Percentiles rank a stretch among this genome's conserved stretches.
These are phyloP conservation scores for Serripes groenlandicus DNA, from an alignment of 2,888 invertebrate genomes.

Conservation along the genomic window DNA sequence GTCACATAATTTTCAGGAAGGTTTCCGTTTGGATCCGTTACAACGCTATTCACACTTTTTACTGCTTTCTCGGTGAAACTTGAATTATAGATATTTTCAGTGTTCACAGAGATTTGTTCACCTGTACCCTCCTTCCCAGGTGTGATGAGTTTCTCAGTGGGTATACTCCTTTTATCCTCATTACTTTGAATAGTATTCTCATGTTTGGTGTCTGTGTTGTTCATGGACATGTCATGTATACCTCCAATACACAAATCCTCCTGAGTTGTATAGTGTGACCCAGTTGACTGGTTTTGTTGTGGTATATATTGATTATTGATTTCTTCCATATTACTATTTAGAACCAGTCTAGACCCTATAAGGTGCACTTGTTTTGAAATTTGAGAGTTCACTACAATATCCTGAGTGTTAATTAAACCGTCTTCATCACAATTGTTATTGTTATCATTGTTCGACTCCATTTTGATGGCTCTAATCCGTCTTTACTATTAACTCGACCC, in stretches of 20 bases:
- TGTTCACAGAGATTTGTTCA: not conserved
- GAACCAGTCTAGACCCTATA: not conserved
- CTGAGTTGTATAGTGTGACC: not conserved
- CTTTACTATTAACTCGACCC: not conserved
- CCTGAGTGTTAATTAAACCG: constrained; percentile 1
- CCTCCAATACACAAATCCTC: constrained; percentile 18
- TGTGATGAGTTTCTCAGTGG: not conserved
- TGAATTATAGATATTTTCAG: not conserved
- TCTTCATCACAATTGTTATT: constrained; percentile 18
- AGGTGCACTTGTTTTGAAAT: constrained; percentile 15
- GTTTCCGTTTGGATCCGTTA: not conserved
- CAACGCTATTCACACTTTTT: not conserved
- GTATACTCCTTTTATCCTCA: not conserved
- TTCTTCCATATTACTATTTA: constrained; percentile 20
- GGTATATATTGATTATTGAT: constrained; percentile 22
- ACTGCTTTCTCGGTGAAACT: not conserved
- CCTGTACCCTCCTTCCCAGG: not conserved
- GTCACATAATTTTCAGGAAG: not conserved
- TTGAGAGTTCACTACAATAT: constrained; percentile 3
- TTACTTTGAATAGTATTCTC: constrained; percentile 6
- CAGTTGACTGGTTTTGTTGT: constrained; percentile 15
- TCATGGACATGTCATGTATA: constrained; percentile 16
- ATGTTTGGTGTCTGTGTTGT: constrained; percentile 9
- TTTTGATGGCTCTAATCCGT: constrained; percentile 12
- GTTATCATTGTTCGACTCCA: constrained; percentile 1